Evolutionary conservation across 2,113 vertebrate species (phyloP).

Genomic region (Scophthalmus maximus): DNA sequence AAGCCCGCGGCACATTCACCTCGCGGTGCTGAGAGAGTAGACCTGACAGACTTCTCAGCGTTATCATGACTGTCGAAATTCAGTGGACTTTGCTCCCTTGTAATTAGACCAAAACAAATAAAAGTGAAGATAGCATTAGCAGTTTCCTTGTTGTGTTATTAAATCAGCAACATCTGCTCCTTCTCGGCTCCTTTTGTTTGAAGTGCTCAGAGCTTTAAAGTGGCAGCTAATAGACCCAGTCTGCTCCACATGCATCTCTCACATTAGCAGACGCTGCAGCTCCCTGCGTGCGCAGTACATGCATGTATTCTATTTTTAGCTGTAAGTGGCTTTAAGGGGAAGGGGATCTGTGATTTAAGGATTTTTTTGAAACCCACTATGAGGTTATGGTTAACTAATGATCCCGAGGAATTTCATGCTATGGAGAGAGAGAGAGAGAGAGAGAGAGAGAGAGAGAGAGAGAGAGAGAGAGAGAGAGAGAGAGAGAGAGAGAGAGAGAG

Average conservation of each 20-base stretch:
- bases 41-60: conserved; percentile 42
- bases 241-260: conserved; percentile 55
- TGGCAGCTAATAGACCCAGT: conserved; percentile 45
- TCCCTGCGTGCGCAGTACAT: conserved; percentile 3
- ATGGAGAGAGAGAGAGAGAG: neutral
- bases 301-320: conserved; percentile 48
- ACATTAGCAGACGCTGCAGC: conserved; percentile 30
- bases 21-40: conserved; percentile 1
- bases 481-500: too few species aligned
- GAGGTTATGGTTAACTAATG: conserved; percentile 52
- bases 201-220: conserved; percentile 53
- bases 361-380: conserved; percentile 40
- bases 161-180: conserved; percentile 70
- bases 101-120: conserved; percentile 74
- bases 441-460: too few species aligned
- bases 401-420: conserved; percentile 38
- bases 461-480: too few species aligned
- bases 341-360: conserved; percentile 13
- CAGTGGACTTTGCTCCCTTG: conserved; percentile 52
- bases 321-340: conserved; percentile 28
- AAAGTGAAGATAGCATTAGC: conserved; percentile 65
- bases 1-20: conserved; percentile 2
- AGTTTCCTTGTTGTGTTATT: conserved; percentile 72
- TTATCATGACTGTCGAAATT: conserved; percentile 45
- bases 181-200: conserved; percentile 45